Conservation (phyloP, 2,888 invertebrate species). For the Caenorhabditis afra region DNA sequence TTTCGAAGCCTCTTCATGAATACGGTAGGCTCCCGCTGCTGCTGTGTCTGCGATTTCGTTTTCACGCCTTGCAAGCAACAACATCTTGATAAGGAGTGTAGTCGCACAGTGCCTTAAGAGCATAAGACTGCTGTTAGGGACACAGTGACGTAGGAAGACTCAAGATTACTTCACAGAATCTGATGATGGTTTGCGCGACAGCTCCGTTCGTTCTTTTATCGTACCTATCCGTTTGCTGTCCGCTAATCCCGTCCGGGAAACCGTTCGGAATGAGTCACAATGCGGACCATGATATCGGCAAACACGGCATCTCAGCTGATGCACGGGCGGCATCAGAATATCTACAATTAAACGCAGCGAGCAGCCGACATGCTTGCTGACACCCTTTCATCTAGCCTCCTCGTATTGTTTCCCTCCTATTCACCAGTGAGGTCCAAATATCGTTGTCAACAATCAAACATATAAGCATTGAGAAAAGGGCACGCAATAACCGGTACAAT, state of each 20-base stretch:
- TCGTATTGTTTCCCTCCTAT: constrained; percentile 52
- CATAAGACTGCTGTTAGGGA: constrained; percentile 42
- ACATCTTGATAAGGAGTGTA: constrained; percentile 46
- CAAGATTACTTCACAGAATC: not conserved
- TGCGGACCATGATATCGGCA: constrained; percentile 34
- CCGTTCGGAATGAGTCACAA: constrained; percentile 42
- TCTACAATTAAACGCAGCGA: constrained; percentile 46
- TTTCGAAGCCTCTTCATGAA: constrained; percentile 49
- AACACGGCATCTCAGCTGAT: constrained; percentile 47
- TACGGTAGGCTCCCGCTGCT: constrained; percentile 46
- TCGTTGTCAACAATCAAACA: constrained; percentile 45
- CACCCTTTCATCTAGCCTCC: constrained; percentile 54
- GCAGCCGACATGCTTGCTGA: constrained; percentile 48
- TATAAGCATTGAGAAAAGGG: constrained; percentile 21
- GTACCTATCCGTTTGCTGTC: too few species aligned
- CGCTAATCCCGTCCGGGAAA: constrained; percentile 30
- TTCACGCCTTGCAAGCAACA: constrained; percentile 13
- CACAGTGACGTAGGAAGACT: constrained; percentile 22
- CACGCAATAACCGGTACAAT: constrained; percentile 48
- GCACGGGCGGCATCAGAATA: constrained; percentile 39
- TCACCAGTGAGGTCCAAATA: constrained; percentile 53
- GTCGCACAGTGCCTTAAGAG: constrained; percentile 47
- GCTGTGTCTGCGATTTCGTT: constrained; percentile 13
- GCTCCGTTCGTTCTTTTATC: too few species aligned
- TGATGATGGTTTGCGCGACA: too few species aligned